phyloP scores from a whole-genome alignment of 2,888 invertebrate species.

The Epiblema foenella region DNA sequence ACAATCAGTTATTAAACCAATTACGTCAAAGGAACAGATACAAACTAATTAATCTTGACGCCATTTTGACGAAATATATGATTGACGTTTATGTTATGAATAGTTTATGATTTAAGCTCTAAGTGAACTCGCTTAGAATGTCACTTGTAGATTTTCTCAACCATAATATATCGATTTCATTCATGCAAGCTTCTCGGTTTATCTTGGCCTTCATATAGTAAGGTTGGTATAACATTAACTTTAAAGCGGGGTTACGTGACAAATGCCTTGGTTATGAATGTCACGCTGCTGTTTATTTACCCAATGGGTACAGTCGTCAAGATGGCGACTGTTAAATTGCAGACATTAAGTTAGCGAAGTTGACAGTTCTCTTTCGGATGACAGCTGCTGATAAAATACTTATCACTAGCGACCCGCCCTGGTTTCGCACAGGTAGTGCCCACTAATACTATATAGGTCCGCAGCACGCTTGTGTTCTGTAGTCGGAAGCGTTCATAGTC shows the following conservation, averaged over 20 bases:
- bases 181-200: constrained; percentile 20
- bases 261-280: constrained; percentile 17
- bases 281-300: constrained; percentile 9
- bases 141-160: not conserved
- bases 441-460: no score
- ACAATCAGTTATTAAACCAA: no score
- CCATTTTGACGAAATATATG: no score
- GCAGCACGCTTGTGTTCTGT: no score
- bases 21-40: no score
- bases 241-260: constrained; percentile 17
- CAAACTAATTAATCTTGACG: no score
- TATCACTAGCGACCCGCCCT: no score
- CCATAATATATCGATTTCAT: constrained; percentile 8
- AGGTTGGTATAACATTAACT: constrained; percentile 7
- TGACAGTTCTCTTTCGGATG: not conserved
- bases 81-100: no score
- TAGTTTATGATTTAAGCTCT: no score
- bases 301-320: not conserved
- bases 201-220: constrained; percentile 17
- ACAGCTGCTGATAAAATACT: not conserved
- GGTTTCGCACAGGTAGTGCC: no score
- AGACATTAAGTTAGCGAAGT: not conserved
- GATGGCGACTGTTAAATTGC: not conserved
- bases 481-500: no score
- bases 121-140: no score